Percentiles rank a stretch among this genome's conserved stretches.
Conservation (phyloP, 2,113 vertebrate genomes). For the Datnioides undecimradiatus region DNA sequence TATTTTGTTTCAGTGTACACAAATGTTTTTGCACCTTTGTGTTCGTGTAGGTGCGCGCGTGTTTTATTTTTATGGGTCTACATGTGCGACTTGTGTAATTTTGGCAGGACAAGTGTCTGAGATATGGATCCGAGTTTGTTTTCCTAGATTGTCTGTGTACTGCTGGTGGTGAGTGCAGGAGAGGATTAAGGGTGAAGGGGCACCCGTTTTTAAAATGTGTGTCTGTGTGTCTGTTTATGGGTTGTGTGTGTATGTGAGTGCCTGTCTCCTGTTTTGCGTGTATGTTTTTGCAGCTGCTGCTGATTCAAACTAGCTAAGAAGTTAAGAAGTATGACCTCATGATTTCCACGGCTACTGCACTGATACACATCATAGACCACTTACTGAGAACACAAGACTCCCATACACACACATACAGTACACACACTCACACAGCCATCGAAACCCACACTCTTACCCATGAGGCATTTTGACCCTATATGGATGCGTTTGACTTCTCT, state of each 20-base stretch:
- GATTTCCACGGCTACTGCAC: constrained; percentile 71
- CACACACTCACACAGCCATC: neutral
- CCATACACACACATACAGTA: neutral
- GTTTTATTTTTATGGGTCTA: neutral
- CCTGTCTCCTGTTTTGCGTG: constrained; percentile 8
- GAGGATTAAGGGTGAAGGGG: neutral
- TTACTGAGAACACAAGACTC: constrained; percentile 50
- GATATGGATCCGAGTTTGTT: constrained; percentile 39
- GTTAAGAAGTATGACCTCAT: constrained; percentile 66
- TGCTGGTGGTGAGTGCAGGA: constrained; percentile 1
- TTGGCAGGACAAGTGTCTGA: constrained; percentile 42
- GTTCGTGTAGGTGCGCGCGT: neutral
- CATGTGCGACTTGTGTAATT: constrained; percentile 28
- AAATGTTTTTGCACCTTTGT: constrained; percentile 4
- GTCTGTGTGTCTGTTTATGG: constrained; percentile 40
- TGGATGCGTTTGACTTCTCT: constrained; percentile 41
- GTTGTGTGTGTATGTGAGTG: neutral
- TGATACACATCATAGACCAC: constrained; percentile 63
- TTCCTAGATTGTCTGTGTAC: constrained; percentile 14
- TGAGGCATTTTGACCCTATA: constrained; percentile 62
- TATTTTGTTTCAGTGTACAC: neutral
- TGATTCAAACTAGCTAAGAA: constrained; percentile 60
- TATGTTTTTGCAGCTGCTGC: constrained; percentile 75
- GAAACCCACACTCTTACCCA: constrained; percentile 8
- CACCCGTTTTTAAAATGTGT: constrained; percentile 11